A percentile compares a stretch with the other conserved stretches of the same genome.
phyloP scores from a whole-genome alignment of 2,113 vertebrate species.

The Siphamia tubifer region DNA sequence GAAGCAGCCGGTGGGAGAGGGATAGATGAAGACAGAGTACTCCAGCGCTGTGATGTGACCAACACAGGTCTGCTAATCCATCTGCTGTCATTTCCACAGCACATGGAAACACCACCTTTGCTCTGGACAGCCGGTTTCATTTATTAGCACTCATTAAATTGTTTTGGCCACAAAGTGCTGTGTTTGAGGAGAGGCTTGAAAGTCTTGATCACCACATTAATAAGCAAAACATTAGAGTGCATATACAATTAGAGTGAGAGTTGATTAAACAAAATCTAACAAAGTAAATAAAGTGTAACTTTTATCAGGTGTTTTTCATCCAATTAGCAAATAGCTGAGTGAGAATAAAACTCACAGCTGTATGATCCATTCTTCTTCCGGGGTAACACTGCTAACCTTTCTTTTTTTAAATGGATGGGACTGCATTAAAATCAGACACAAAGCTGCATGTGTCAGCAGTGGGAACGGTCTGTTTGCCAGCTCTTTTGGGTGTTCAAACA shows the following conservation, averaged over 20 bases:
- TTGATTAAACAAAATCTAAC: neutral
- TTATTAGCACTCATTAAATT: constrained; percentile 4
- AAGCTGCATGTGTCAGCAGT: constrained; percentile 6
- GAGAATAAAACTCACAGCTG: constrained; percentile 7
- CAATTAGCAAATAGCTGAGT: neutral
- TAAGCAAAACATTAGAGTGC: neutral
- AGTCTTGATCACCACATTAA: neutral
- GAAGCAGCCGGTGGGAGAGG: neutral
- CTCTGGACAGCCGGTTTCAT: constrained; percentile 10
- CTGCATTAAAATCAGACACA: neutral
- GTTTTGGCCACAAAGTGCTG: neutral
- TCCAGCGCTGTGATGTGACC: constrained; percentile 16
- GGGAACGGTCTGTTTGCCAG: constrained; percentile 9
- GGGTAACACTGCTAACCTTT: neutral
- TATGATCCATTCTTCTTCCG: constrained; percentile 10
- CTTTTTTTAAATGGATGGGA: neutral
- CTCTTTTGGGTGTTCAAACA: constrained; percentile 12
- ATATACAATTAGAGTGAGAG: neutral
- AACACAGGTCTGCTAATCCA: constrained; percentile 19
- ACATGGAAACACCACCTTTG: neutral
- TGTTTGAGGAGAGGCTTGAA: neutral
- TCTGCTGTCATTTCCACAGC: constrained; percentile 5
- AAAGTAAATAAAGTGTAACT: neutral
- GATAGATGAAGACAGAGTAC: constrained; percentile 12
- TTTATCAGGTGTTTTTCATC: neutral